Evolutionary conservation across 2,113 vertebrate species (phyloP), one percentile per base, ranked within the genome.

Genomic region (Notechis scutatus): DNA sequence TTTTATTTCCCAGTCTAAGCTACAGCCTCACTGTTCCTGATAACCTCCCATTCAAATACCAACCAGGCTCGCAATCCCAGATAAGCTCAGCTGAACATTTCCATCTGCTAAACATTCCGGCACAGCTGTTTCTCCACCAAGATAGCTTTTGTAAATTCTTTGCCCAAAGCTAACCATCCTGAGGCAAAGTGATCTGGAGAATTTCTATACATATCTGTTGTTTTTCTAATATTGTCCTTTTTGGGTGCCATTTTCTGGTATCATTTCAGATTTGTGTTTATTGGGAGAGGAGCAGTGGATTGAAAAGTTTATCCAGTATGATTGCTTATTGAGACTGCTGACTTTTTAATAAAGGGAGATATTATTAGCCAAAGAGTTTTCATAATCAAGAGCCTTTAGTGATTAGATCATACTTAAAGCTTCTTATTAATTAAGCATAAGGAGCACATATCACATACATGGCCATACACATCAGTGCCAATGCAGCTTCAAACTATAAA

Each of bases 401-500:
- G 95, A 97, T 96, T 94, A 94, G 89, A 93, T 92, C 93, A 96
- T 94, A 95, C 91, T 94, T 96, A 96, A 96, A 96, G 96, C 92
- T 94, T 94, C 92, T 96, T 96, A 94, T 93, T 95, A 0, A 4
- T 93, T 94, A 93, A 89, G 90, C 95, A 64, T 94, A 93, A 93
- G 90, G 55, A 95, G 94, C 57, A 91, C 94, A 94, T 55, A 81
- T 94, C 50, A 90, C 94, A 95, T 93, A 95, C 96, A 95, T 93
- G 94, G 95, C 95, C 96, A 94, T 94, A 95, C 94, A 91, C 56
- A 91, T 91, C 94, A 94, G 92, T 95, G 96, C 93, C 96, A 96
- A 94, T 92, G 95, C 90, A 95, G 89, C 42, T 96, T 92, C 95
- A 96, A 96, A 93, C 93, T 47, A 94, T 96, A 96, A 96, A 96